Evolutionary conservation across 1,140 invertebrate species (phyloP), one percentile per base, ranked within the genome.

Genomic region (Calephelis virginiensis): DNA sequence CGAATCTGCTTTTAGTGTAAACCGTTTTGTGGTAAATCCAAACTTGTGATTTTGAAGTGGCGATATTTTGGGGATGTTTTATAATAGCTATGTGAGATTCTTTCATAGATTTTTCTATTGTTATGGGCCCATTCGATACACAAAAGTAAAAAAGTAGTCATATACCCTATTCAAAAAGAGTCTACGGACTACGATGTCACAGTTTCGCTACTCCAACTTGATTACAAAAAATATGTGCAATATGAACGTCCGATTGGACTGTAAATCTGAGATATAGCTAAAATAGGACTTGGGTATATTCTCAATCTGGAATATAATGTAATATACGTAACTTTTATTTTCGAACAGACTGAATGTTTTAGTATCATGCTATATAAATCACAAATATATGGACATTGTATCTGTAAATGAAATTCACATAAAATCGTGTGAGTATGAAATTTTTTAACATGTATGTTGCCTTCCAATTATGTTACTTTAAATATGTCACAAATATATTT

Each of bases 401-500:
- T 43, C 6, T 43, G 7, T 38, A n/a, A 38, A 59, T 59, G 37
- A 59, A 38, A 37, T 59, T 59, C 37, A 59, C 7, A 59, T 59
- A 38, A n/a, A 40, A 59, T 59, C 37, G n/a, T 38, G 56, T 59
- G 56, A n/a, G 37, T 38, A 40, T 37, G 2, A 6, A 7, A 9
- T n/a, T n/a, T 38, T 59, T 59, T 56, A 59, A 9, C 56, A 59
- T 59, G 56, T 38, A 37, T 38, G 28, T 59, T 59, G 38, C 12
- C 56, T 40, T 40, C 28, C 6, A 59, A 59, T 59, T 28, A 40
- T 59, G 37, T 40, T 38, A 28, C 11, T 56, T 38, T 37, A 37
- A 59, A n/a, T n/a, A n/a, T 28, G 56, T 59, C 56, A 59, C 56
- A 59, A 59, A 59, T 59, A 59, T 59, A 28, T 28, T 1, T 59